phyloP scores from a whole-genome alignment of 2,113 vertebrate species.

The Leuciscus idus region DNA sequence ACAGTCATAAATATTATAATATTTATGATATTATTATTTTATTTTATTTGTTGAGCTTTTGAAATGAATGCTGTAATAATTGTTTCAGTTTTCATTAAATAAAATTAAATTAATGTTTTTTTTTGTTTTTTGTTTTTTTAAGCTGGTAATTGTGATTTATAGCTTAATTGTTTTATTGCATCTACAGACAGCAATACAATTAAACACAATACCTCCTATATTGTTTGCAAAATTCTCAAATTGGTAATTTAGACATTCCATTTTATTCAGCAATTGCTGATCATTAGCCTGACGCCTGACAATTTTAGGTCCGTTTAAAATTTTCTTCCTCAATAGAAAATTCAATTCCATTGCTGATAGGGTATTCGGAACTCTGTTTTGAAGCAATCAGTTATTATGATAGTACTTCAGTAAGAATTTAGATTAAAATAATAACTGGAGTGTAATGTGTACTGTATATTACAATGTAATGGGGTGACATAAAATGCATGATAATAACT shows the following conservation, averaged over 20 bases:
- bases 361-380: not conserved
- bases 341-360: not conserved
- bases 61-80: not conserved
- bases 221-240: not conserved
- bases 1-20: constrained; percentile 60
- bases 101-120: not conserved
- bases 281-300: not conserved
- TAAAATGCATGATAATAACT: not conserved
- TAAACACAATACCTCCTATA: not conserved
- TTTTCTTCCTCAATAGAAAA: not conserved
- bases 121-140: not conserved
- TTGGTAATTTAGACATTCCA: not conserved
- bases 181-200: not conserved
- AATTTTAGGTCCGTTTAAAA: not conserved
- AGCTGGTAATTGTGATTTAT: no score
- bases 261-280: not conserved
- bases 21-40: no score
- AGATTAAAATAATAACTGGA: not conserved
- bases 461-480: not conserved
- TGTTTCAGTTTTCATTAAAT: not conserved
- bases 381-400: not conserved
- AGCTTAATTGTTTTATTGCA: not conserved
- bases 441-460: not conserved
- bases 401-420: not conserved
- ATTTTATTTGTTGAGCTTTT: not conserved